A percentile compares a stretch with the other conserved stretches of the same genome.
Evolutionary conservation across 2,888 invertebrate species (phyloP).

Genomic region (Latrodectus hesperus): DNA sequence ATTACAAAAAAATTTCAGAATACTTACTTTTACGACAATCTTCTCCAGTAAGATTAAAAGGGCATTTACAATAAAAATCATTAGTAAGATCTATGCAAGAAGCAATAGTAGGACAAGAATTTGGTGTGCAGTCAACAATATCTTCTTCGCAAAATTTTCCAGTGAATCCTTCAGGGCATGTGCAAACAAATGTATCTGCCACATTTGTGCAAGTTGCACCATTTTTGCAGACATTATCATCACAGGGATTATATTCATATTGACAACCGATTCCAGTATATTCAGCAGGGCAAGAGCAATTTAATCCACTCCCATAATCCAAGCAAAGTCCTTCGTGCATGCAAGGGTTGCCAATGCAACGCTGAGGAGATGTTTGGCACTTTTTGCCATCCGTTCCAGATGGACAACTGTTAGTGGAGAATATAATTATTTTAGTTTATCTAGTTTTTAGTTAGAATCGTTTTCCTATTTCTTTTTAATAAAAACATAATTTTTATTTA

Average conservation of each 20-base stretch:
- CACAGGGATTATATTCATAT: slow-evolving; percentile 85
- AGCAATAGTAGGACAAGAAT: slow-evolving; percentile 94
- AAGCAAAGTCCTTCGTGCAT: slow-evolving; percentile 97
- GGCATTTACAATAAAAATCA: slow-evolving; percentile 95
- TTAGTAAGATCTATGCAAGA: slow-evolving; percentile 93
- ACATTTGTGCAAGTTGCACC: slow-evolving; percentile 85
- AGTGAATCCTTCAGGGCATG: slow-evolving; percentile 83
- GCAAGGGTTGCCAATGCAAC: slow-evolving; percentile 93
- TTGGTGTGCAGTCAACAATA: slow-evolving; percentile 92
- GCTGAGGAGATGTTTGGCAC: slow-evolving; percentile 96
- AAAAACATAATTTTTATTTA: no score
- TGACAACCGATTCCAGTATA: slow-evolving; percentile 92
- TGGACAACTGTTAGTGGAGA: slow-evolving; percentile 81
- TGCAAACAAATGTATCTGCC: slow-evolving; percentile 83
- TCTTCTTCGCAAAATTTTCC: slow-evolving; percentile 93
- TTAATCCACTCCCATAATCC: slow-evolving; percentile 96
- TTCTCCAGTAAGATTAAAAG: slow-evolving; percentile 96
- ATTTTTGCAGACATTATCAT: slow-evolving; percentile 84
- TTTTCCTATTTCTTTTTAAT: no score
- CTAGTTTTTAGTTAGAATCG: no score
- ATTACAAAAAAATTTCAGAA: neutral
- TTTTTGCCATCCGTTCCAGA: slow-evolving; percentile 97
- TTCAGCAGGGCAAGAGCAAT: slow-evolving; percentile 92
- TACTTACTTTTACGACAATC: slow-evolving; percentile 93
- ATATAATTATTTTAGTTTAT: neutral